A percentile compares a stretch with the other conserved stretches of the same genome.
phyloP scores from a whole-genome alignment of 2,797 vertebrate species.

The Pseudocheirus occidentalis region DNA sequence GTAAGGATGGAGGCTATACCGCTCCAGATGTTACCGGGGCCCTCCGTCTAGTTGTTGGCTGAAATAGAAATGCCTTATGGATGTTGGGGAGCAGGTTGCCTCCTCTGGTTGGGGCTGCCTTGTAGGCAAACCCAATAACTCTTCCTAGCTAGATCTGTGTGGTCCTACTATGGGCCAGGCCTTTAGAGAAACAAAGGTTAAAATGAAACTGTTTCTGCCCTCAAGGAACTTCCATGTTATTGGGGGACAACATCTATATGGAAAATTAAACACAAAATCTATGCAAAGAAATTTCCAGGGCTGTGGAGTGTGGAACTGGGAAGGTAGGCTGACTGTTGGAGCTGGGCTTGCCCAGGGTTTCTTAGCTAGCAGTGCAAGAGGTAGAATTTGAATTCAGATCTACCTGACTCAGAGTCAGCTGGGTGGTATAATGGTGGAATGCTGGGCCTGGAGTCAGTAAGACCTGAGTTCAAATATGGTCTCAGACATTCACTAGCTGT shows the following conservation, averaged over 20 bases:
- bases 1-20: background rate
- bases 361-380: background rate
- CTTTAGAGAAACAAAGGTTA: background rate
- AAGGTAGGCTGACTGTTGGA: background rate
- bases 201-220: background rate
- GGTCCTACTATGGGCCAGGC: background rate
- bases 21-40: constrained; percentile 61
- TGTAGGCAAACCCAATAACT: background rate
- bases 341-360: background rate
- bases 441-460: accelerated
- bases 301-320: background rate
- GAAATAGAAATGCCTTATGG: constrained; percentile 34
- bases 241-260: background rate
- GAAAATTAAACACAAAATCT: background rate
- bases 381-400: background rate
- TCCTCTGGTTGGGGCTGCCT: background rate
- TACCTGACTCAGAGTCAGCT: background rate
- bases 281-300: background rate
- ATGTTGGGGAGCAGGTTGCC: background rate
- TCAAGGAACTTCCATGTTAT: background rate
- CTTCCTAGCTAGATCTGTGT: background rate
- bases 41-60: constrained; percentile 61
- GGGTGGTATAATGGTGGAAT: background rate
- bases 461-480: too few species aligned
- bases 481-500: background rate